Percentiles rank a stretch among this genome's conserved stretches.
phyloP scores from a whole-genome alignment of 2,888 invertebrate species.

The Polylopha cassiicola region DNA sequence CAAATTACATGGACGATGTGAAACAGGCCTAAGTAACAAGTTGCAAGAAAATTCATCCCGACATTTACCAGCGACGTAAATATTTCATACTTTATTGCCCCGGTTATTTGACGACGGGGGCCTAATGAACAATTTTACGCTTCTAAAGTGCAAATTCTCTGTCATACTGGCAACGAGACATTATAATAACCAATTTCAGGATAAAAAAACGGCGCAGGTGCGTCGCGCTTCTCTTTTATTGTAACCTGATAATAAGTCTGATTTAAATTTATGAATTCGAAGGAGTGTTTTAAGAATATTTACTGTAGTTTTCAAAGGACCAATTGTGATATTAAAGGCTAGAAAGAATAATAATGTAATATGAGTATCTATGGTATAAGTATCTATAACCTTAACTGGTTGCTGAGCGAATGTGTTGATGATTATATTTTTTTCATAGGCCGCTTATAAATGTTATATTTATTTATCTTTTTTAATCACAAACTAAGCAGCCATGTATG shows the following conservation, averaged over 20 bases:
- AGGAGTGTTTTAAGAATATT: background rate
- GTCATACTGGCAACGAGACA: constrained; percentile 68
- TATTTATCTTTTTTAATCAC: too few relatives aligned
- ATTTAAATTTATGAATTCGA: constrained; percentile 12
- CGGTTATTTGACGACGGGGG: constrained; percentile 54
- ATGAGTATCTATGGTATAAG: too few relatives aligned
- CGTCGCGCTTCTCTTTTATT: constrained; percentile 28
- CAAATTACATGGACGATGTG: too few relatives aligned
- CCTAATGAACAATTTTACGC: constrained; percentile 72
- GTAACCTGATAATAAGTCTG: constrained; percentile 16
- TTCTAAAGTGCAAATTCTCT: constrained; percentile 74
- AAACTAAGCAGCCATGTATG: too few relatives aligned
- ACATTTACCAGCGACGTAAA: constrained; percentile 46
- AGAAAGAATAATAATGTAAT: too few relatives aligned
- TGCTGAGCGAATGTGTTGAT: too few relatives aligned
- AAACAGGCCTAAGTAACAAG: constrained; percentile 1
- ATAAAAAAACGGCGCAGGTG: constrained; percentile 68
- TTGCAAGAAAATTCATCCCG: constrained; percentile 15
- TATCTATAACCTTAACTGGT: too few relatives aligned
- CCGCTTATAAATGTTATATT: too few relatives aligned
- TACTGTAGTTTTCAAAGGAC: constrained; percentile 8
- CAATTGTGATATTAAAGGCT: too few relatives aligned
- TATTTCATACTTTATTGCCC: constrained; percentile 62
- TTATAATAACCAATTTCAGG: constrained; percentile 69
- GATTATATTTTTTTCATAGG: too few relatives aligned